Evolutionary conservation across 2,113 vertebrate genomes (phyloP), one percentile per base, ranked within the genome.

Genomic region (Anguilla rostrata): DNA sequence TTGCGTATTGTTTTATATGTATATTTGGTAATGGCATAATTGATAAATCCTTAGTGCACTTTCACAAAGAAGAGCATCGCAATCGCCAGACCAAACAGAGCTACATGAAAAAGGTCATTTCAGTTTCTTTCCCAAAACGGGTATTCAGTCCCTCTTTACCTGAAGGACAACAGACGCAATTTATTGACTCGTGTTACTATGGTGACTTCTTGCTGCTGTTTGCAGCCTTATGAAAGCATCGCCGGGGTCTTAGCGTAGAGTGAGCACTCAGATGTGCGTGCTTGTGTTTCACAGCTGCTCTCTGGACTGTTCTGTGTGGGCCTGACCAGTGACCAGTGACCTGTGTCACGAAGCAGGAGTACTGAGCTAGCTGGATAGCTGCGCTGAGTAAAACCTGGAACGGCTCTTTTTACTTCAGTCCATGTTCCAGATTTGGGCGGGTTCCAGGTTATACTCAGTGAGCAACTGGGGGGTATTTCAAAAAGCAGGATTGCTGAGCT

Each of bases 121-220:
- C 26, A 75, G 3, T 4, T 75, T 34, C 71, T 71, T 71, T 20
- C 3, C 4, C 22, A 71, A 71, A 71, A 7, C 3, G 8, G 16
- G 63, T n/a, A 75, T n/a, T 75, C 2, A n/a, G 11, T 34, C n/a
- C 71, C 26, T 12, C n/a, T n/a, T 34, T 0, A 9, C 3, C 20
- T n/a, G 22, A 83, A 26, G 53, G 22, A 9, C 41, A 81, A 81
- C 84, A 40, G 60, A 85, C 41, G 20, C 34, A 43, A 26, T 78
- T 11, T 81, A 53, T 82, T 49, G 34, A 5, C 66, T 46, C 14
- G 41, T 34, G 85, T 88, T 84, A 75, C 78, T 82, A 84, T 86
- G 57, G 87, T 89, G 94, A 93, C 92, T 89, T 90, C 89, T 91
- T 93, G 39, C 91, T 92, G 89, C 91, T 94, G 88, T 89, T 92